Evolutionary conservation across 1,140 invertebrate genomes (phyloP).

Genomic region (Bemisia tabaci): DNA sequence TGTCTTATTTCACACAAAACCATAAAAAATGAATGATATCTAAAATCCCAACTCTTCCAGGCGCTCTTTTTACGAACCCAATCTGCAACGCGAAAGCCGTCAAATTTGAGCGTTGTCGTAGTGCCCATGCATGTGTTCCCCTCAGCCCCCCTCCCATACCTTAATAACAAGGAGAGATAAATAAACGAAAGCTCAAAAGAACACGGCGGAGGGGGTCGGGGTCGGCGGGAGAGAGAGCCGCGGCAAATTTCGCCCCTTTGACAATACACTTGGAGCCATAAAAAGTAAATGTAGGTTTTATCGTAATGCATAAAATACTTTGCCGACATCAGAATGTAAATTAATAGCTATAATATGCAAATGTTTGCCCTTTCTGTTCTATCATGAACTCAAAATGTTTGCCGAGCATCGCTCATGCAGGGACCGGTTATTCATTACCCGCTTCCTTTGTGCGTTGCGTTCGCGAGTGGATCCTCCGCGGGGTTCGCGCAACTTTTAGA

Average conservation of each 20-base stretch:
- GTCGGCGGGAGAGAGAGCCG: not conserved
- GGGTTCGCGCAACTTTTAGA: too few relatives aligned
- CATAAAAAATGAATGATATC: too few relatives aligned
- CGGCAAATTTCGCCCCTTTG: not conserved
- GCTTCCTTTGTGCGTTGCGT: not conserved
- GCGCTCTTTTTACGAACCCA: too few relatives aligned
- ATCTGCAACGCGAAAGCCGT: too few relatives aligned
- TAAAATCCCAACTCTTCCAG: too few relatives aligned
- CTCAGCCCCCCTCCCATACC: too few relatives aligned
- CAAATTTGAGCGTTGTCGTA: too few relatives aligned
- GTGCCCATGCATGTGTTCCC: too few relatives aligned
- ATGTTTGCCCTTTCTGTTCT: not conserved
- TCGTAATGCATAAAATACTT: not conserved
- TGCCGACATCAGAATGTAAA: not conserved
- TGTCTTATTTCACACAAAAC: too few relatives aligned
- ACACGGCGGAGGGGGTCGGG: not conserved
- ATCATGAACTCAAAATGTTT: not conserved
- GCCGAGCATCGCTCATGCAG: not conserved
- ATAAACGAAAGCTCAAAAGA: too few relatives aligned
- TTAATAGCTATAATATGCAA: not conserved
- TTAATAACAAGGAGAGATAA: too few relatives aligned
- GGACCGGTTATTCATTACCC: not conserved
- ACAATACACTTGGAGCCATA: not conserved
- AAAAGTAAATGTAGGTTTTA: not conserved
- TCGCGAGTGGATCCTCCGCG: not conserved